These are phyloP conservation scores for Remorina albescens DNA, from an alignment of 2,797 vertebrate species.

Conservation along the genomic window DNA sequence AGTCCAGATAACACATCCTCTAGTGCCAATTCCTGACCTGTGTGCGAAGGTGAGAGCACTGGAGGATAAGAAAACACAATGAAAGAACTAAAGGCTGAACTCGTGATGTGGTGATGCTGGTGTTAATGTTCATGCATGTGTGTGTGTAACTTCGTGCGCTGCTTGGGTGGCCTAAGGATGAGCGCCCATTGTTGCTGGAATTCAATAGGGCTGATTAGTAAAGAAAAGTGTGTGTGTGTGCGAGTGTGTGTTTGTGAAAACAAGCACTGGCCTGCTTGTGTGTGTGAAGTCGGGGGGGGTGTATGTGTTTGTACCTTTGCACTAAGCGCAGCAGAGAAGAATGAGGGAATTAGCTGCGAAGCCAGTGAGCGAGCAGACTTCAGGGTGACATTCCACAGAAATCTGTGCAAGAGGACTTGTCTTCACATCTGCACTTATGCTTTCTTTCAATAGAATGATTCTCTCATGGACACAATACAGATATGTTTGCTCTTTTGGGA, in stretches of 20 bases:
- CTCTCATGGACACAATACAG: neutral
- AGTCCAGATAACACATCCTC: conserved; percentile 65
- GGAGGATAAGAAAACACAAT: conserved; percentile 70
- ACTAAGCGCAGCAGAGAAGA: conserved; percentile 71
- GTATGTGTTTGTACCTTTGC: conserved; percentile 57
- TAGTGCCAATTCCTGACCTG: conserved; percentile 73
- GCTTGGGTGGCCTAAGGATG: conserved; percentile 87
- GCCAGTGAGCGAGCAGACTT: conserved; percentile 69
- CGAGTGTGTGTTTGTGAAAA: conserved; percentile 58
- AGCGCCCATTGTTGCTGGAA: conserved; percentile 83
- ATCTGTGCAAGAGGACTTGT: conserved; percentile 57
- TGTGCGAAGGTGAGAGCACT: conserved; percentile 74
- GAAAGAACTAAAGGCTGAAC: conserved; percentile 82
- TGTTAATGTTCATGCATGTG: conserved; percentile 42
- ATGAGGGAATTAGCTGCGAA: conserved; percentile 71
- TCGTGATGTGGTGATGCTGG: conserved; percentile 78
- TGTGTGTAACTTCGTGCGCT: conserved; percentile 47
- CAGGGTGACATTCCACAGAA: conserved; percentile 70
- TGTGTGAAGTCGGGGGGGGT: conserved; percentile 65
- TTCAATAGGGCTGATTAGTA: conserved; percentile 86
- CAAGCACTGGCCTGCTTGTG: conserved; percentile 67
- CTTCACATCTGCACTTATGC: conserved; percentile 34
- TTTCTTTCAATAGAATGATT: conserved; percentile 38
- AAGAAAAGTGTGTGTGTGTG: conserved; percentile 68
- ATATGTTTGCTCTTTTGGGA: neutral